Conservation (phyloP, 2,797 vertebrate genomes). For the Pygocentrus nattereri region DNA sequence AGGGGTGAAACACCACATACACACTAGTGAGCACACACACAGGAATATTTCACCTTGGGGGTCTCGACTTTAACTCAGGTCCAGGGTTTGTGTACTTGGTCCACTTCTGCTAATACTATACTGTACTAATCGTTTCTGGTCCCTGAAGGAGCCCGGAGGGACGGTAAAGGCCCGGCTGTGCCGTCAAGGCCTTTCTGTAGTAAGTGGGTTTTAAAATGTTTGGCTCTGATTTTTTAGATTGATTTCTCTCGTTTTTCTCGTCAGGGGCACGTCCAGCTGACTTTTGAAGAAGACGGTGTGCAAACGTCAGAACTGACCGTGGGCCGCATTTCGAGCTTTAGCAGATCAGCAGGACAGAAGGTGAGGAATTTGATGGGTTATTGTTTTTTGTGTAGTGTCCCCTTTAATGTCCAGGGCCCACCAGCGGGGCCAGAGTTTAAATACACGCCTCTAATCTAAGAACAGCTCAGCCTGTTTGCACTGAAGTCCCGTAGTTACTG, state of each 20-base stretch:
- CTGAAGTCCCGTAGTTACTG: too few relatives aligned
- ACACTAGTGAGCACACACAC: too few relatives aligned
- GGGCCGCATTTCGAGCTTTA: slow-evolving; percentile 79
- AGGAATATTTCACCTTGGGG: too few relatives aligned
- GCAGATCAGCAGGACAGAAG: slow-evolving; percentile 83
- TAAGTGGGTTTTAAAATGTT: slow-evolving; percentile 6
- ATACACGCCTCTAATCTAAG: too few relatives aligned
- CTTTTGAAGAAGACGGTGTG: slow-evolving; percentile 84
- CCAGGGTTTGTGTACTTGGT: too few relatives aligned
- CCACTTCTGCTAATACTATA: too few relatives aligned
- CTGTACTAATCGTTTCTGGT: too few relatives aligned
- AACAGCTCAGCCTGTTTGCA: too few relatives aligned
- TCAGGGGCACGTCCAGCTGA: slow-evolving; percentile 82
- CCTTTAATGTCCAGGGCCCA: too few relatives aligned
- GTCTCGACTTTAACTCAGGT: too few relatives aligned
- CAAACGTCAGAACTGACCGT: slow-evolving; percentile 84
- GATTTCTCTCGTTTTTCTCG: slow-evolving; percentile 25
- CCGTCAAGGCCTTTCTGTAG: not conserved
- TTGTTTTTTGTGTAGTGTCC: not conserved
- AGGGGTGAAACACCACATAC: too few relatives aligned
- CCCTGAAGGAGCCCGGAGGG: not conserved
- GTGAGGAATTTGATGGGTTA: slow-evolving; percentile 66
- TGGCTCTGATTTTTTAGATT: not conserved
- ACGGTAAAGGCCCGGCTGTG: not conserved
- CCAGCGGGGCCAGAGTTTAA: too few relatives aligned